Base-by-base conservation (phyloP, 1,140 invertebrate genomes). In the Solenopsis invicta region DNA sequence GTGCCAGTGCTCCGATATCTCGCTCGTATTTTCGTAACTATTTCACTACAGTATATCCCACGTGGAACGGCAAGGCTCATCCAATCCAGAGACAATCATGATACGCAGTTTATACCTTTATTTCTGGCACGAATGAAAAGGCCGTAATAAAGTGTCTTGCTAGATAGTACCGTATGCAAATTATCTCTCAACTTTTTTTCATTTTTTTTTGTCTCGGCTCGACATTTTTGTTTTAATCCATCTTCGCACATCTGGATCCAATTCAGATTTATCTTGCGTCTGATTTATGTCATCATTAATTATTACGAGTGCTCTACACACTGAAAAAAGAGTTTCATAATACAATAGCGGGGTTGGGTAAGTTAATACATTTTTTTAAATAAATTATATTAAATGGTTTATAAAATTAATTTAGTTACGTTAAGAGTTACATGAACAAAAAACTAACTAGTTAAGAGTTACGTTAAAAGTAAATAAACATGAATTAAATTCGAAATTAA, bases 1-100 rank as follows among this genome's bases (percentile, higher is more conserved):
- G 1, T 18, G 34, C 13, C 34, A 18, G 71, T 61, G 13, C 18
- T 18, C 13, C 24, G 50, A 74, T 88, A 64, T 75, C 52, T 72
- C 66, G 62, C 64, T n/a, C 71, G 52, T 34, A 34, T 18, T 59
- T 66, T 50, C 59, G 45, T 59, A 64, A 81, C 48, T 37, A 24
- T 80, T 37, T 67, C 86, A 18, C 41, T 34, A 48, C 18, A 61
- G 54, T 85, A 88, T 75, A 69, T 67, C 48, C 41, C 34, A 62
- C 48, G 24, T 52, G n/a, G 41, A 88, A 87, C 78, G 37, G 54
- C 62, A 45, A 62, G 52, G 56, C 86, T 87, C 52, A 48, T 87
- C 54, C 86, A 41, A 67, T 67, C 29, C 48, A 52, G 48, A 77
- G 66, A 67, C 62, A 41, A 67, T 45, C 77, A 24, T 88, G 52